Evolutionary conservation across 1,140 invertebrate species (phyloP).

Genomic region (Listronotus oregonensis): DNA sequence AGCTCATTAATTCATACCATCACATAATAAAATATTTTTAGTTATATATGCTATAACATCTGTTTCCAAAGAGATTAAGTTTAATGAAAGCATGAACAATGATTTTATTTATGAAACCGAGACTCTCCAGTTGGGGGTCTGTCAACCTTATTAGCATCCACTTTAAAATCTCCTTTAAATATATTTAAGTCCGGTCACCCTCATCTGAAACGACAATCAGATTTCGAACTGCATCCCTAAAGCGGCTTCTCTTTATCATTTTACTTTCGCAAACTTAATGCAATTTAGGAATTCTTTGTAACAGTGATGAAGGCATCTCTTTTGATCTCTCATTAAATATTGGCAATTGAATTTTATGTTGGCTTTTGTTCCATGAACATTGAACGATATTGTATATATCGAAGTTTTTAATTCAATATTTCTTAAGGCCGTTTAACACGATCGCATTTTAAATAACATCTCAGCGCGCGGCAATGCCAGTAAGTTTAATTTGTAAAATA

Average conservation of each 20-base stretch:
- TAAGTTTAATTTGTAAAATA: too few relatives aligned
- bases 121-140: conserved; percentile 10
- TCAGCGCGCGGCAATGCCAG: too few relatives aligned
- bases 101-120: background rate
- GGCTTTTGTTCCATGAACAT: too few relatives aligned
- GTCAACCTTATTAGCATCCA: conserved; percentile 30
- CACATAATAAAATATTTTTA: too few relatives aligned
- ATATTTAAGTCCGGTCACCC: conserved; percentile 33
- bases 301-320: conserved; percentile 35
- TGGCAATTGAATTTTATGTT: conserved; percentile 25
- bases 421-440: too few relatives aligned
- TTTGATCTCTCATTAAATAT: conserved; percentile 37
- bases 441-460: too few relatives aligned
- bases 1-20: too few relatives aligned
- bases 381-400: too few relatives aligned
- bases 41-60: too few relatives aligned
- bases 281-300: conserved; percentile 36
- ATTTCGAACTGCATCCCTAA: conserved; percentile 31
- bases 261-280: conserved; percentile 35
- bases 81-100: too few relatives aligned
- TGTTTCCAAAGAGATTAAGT: too few relatives aligned
- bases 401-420: too few relatives aligned
- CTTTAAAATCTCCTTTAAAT: conserved; percentile 27
- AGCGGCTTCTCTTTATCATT: conserved; percentile 32
- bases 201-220: conserved; percentile 32